Evolutionary conservation across 2,797 vertebrate genomes (phyloP), one percentile per base, ranked within the genome.

Genomic region (Pseudochaenichthys georgianus): DNA sequence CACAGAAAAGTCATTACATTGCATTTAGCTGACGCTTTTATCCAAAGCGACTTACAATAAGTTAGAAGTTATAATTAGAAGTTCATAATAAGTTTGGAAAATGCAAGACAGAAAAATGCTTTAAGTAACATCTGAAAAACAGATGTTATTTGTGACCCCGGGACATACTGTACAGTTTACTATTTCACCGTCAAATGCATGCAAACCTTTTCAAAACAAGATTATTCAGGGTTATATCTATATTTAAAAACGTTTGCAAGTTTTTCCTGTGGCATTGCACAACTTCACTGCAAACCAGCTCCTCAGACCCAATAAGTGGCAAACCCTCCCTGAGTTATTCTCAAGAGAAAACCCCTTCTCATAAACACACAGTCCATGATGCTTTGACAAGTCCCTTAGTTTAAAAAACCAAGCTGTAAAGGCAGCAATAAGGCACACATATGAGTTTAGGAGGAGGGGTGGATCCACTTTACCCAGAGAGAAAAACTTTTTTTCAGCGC

Each of bases 401-500:
- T 67, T 84, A 6, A 55, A 7, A 67, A 23, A 73, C 19, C 70
- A 43, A n/a, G 63, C 46, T 60, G 81, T 73, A 58, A 76, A 60
- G 8, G 59, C 71, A 61, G 42, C 15, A 68, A 48, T 55, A 59
- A 31, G 13, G 57, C 62, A 67, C 43, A 70, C 38, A 73, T 71
- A 77, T 80, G 85, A 34, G 52, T 76, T 75, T 13, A 68, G 76
- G 80, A 85, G 85, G 73, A 82, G 80, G 81, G 75, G 80, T 64
- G 42, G 64, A 64, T 78, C 82, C 73, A 53, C 68, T 50, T 2
- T 0, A 16, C 55, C 23, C 72, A 52, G 38, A 61, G 19, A 23
- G 42, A 43, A 53, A 61, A 70, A 77, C 16, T 12, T 63, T 82
- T 77, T 34, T 55, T 10, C 15, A 42, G 74, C 50, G 64, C 69